A percentile compares a stretch with the other conserved stretches of the same genome.
Evolutionary conservation across 2,113 vertebrate species (phyloP).

Genomic region (Corythoichthys intestinalis): DNA sequence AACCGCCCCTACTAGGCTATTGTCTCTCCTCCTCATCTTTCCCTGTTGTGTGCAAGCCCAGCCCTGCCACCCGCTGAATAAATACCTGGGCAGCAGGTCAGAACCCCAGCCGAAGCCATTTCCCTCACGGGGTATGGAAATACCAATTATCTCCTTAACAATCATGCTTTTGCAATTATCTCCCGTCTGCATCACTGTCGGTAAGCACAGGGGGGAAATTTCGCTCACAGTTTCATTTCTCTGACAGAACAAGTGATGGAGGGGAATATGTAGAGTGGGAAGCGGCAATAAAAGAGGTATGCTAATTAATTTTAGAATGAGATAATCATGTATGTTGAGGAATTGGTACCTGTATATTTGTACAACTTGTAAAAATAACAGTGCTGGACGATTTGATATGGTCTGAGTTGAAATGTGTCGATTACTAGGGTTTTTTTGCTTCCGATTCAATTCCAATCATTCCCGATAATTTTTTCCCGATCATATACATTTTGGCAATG

Average conservation of each 20-base stretch:
- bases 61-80: slow-evolving; percentile 42
- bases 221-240: slow-evolving; percentile 30
- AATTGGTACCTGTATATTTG: not conserved
- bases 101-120: slow-evolving; percentile 51
- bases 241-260: slow-evolving; percentile 40
- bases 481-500: no score
- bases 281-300: slow-evolving; percentile 13
- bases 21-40: slow-evolving; percentile 42
- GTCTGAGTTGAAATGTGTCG: no score
- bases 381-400: no score
- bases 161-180: slow-evolving; percentile 61
- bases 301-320: slow-evolving; percentile 35
- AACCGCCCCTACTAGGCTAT: slow-evolving; percentile 30
- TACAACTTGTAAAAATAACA: not conserved
- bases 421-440: no score
- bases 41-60: slow-evolving; percentile 41
- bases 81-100: slow-evolving; percentile 63
- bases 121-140: slow-evolving; percentile 54
- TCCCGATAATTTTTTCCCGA: no score
- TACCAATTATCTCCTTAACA: slow-evolving; percentile 66
- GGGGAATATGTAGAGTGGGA: slow-evolving; percentile 20
- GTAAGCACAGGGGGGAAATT: slow-evolving; percentile 54
- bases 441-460: no score
- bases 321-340: not conserved
- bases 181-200: slow-evolving; percentile 56